Evolutionary conservation across 2,113 vertebrate genomes (phyloP), one percentile per base, ranked within the genome.

Genomic region (Tonatia bakeri): DNA sequence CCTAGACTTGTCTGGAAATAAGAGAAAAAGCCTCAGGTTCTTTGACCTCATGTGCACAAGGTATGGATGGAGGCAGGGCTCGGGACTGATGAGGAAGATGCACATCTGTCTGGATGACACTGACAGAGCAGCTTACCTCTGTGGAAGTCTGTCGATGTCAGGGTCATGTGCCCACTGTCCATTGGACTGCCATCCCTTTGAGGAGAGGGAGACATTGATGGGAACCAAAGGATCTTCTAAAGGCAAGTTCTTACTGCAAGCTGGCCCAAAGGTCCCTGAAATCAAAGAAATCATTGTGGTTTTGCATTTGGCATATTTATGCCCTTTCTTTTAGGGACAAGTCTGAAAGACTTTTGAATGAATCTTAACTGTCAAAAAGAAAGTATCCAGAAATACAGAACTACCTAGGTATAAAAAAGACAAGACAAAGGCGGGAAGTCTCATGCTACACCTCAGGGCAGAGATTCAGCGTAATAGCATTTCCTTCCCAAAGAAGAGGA

Each of bases 221-320:
- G 97, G 96, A 94, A 98, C 93, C 97, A 97, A 97, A 98, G 97
- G 95, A 98, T 98, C 98, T 98, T 98, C 97, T 97, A 98, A 98
- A 97, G 98, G 96, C 97, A 98, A 98, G 91, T 97, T 97, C 97
- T 98, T 97, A 97, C 93, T 72, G 80, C 97, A 97, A 97, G 97
- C 96, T 97, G 97, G 92, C 97, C 97, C 97, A 97, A 98, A 97
- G 97, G 97, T 98, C 97, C 98, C 98, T 98, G 98, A 73, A 98
- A 98, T 97, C 97, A 97, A 98, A 98, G 97, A 98, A 97, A 98
- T 97, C 96, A 97, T 87, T 96, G 97, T 98, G 97, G 97, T 97
- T 98, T 97, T 98, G 97, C 96, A 94, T 94, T 28, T 97, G 97
- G 97, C 96, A 72, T 89, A 94, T 96, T 96, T 92, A 93, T 36